Percentiles rank a stretch among this genome's conserved stretches.
These are phyloP conservation scores for Agonum fuliginosum DNA, from an alignment of 2,888 invertebrate genomes.

Conservation along the genomic window DNA sequence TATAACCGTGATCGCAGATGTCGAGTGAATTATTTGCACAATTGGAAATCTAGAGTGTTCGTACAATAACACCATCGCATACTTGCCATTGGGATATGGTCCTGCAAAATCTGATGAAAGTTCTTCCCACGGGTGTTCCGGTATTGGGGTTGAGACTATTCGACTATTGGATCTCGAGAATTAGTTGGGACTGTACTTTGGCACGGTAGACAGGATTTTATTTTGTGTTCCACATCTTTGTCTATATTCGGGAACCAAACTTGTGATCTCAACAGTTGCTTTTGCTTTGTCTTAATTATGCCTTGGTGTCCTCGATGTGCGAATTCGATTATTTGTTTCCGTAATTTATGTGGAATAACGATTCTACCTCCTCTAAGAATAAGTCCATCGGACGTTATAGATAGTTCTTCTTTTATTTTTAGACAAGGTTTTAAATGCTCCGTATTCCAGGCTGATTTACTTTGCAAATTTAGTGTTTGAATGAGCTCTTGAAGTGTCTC, in stretches of 20 bases:
- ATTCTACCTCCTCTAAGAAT: background rate
- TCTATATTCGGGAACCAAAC: background rate
- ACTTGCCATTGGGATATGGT: background rate
- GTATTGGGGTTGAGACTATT: background rate
- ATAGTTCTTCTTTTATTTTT: too few relatives aligned
- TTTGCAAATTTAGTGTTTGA: too few relatives aligned
- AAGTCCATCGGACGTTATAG: too few relatives aligned
- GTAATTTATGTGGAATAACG: background rate
- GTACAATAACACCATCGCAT: background rate
- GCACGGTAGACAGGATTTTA: background rate
- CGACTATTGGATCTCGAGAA: background rate
- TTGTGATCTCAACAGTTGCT: background rate
- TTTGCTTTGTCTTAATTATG: background rate
- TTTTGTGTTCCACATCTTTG: background rate
- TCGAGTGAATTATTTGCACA: too few relatives aligned
- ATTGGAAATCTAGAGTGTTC: too few relatives aligned
- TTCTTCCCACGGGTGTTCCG: background rate
- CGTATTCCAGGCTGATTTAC: too few relatives aligned
- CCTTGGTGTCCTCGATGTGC: too few relatives aligned
- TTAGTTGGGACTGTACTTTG: background rate
- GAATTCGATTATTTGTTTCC: background rate
- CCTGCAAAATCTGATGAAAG: background rate
- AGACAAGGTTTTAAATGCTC: too few relatives aligned
- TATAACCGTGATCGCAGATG: too few relatives aligned
- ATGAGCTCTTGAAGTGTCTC: too few relatives aligned